Evolutionary conservation across 1,140 invertebrate genomes (phyloP).

Genomic region (Rhyacophila brunnea): DNA sequence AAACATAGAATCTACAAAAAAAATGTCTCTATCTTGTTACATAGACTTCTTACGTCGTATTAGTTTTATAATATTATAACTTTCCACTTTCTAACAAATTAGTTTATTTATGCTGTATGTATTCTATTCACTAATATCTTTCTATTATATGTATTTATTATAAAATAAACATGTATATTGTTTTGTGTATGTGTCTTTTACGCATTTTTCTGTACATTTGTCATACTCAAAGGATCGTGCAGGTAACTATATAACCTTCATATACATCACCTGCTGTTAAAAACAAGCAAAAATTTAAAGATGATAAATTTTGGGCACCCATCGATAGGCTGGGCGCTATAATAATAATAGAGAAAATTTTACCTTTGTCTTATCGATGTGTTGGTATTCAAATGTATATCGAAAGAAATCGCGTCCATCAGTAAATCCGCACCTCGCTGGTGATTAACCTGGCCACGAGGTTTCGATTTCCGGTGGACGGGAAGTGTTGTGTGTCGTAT

Average conservation of each 20-base stretch:
- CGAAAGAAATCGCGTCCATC: conserved; percentile 13
- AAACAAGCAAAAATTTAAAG: too few species aligned
- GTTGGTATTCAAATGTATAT: conserved; percentile 54
- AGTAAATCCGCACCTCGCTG: neutral
- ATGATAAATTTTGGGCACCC: too few species aligned
- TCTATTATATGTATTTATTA: conserved; percentile 10
- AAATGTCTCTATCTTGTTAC: too few species aligned
- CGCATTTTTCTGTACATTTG: conserved; percentile 32
- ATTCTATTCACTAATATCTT: conserved; percentile 1
- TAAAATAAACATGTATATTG: conserved; percentile 4
- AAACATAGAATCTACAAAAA: too few species aligned
- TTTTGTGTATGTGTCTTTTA: conserved; percentile 24
- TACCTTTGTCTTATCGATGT: conserved; percentile 40
- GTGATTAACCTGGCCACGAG: neutral
- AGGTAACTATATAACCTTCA: conserved; percentile 27
- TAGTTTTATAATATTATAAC: neutral
- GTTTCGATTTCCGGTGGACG: neutral
- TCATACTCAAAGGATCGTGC: conserved; percentile 22
- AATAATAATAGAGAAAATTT: too few species aligned
- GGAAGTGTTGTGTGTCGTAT: conserved; percentile 13
- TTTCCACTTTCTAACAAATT: conserved; percentile 13
- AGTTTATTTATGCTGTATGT: conserved; percentile 3
- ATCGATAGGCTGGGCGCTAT: too few species aligned
- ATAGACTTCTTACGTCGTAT: neutral
- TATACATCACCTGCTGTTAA: too few species aligned